These are phyloP conservation scores for Brachypalpus laphriformis DNA, from an alignment of 2,888 invertebrate species.

Conservation along the genomic window DNA sequence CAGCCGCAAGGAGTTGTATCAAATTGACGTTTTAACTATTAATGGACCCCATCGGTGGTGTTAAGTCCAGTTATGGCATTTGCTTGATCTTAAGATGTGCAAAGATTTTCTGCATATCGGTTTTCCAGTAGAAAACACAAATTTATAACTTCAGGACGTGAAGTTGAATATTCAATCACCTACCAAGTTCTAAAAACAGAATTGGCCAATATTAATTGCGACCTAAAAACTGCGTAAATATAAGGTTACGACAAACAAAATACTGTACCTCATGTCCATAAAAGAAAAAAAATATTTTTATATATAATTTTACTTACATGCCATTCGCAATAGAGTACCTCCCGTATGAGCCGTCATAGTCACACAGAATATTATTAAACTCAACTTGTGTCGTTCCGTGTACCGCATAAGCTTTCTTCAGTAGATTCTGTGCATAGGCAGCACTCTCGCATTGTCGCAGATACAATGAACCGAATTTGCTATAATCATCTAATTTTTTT, in stretches of 20 bases:
- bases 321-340: conserved; percentile 84
- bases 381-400: conserved; percentile 86
- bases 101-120: too few species aligned
- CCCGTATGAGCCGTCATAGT: conserved; percentile 87
- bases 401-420: conserved; percentile 84
- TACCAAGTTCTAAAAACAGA: too few species aligned
- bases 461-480: conserved; percentile 85
- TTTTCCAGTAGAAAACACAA: too few species aligned
- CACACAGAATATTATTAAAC: conserved; percentile 84
- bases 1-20: too few species aligned
- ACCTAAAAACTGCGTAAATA: conserved; percentile 3
- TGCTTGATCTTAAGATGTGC: too few species aligned
- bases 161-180: not conserved
- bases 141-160: not conserved
- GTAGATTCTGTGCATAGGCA: conserved; percentile 84
- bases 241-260: not conserved
- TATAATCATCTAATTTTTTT: conserved; percentile 72
- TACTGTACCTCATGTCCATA: not conserved
- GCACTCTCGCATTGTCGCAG: conserved; percentile 88
- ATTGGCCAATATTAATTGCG: not conserved
- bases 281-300: not conserved
- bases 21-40: too few species aligned
- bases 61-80: too few species aligned
- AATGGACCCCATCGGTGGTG: too few species aligned
- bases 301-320: conserved; percentile 83